These are phyloP conservation scores for Argopecten irradians DNA, from an alignment of 1,140 invertebrate species.

Conservation along the genomic window DNA sequence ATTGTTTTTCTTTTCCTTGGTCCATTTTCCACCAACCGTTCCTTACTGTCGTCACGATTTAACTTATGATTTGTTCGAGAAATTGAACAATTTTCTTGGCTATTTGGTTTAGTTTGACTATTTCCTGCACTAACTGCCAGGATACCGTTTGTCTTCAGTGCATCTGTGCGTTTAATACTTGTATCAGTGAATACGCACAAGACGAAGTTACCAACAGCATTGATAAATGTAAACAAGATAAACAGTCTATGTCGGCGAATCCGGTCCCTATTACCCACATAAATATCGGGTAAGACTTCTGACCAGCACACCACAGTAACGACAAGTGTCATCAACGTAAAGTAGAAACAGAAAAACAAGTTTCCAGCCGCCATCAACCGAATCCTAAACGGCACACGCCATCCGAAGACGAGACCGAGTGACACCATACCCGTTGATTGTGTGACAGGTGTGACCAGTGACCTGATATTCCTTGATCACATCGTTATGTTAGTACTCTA, in stretches of 20 bases:
- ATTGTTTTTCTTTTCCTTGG: background rate
- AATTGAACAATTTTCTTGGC: background rate
- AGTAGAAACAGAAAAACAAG: constrained; percentile 39
- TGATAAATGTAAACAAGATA: background rate
- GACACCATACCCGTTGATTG: background rate
- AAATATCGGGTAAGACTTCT: constrained; percentile 47
- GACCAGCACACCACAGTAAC: constrained; percentile 43
- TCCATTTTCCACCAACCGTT: background rate
- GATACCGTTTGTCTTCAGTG: too few species aligned
- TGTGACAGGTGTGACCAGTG: background rate
- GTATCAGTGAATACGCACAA: background rate
- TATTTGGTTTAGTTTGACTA: background rate
- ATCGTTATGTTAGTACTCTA: background rate
- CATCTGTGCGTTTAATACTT: background rate
- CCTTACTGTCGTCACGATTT: background rate
- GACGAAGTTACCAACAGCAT: background rate
- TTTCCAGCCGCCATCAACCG: constrained; percentile 37
- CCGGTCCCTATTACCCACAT: background rate
- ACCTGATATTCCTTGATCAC: background rate
- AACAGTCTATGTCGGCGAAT: background rate
- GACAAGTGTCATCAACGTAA: constrained; percentile 43
- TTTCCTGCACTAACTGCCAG: background rate
- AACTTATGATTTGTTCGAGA: background rate
- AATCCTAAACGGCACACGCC: background rate
- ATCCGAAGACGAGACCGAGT: constrained; percentile 3